phyloP scores from a whole-genome alignment of 1,140 invertebrate species.

The Drosophila tsacasi region DNA sequence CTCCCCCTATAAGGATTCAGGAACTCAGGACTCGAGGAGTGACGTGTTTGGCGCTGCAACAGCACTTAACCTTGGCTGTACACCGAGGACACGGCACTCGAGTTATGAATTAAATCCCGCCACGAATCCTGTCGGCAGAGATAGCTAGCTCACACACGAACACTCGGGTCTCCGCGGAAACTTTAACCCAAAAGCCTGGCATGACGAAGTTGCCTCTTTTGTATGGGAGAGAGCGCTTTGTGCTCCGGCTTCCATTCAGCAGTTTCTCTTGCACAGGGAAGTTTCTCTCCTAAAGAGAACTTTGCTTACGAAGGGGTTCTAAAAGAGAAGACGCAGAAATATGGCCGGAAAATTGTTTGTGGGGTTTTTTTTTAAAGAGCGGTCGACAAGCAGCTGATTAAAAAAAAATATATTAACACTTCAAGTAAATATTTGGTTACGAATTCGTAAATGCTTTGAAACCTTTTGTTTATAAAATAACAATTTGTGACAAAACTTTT shows the following conservation, averaged over 20 bases:
- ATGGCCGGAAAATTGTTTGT: conserved; percentile 23
- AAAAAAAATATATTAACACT: no score
- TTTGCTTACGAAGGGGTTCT: neutral
- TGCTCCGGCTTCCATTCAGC: conserved; percentile 63
- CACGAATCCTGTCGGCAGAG: conserved; percentile 57
- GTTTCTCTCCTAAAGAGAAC: conserved; percentile 19
- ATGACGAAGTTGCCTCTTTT: conserved; percentile 15
- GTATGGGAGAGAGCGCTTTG: conserved; percentile 27
- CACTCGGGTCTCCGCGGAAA: conserved; percentile 44
- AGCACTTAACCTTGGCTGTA: conserved; percentile 79
- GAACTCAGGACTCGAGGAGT: conserved; percentile 45
- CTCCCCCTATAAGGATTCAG: conserved; percentile 19
- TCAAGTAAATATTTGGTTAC: no score
- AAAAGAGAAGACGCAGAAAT: conserved; percentile 5
- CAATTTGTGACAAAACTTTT: no score
- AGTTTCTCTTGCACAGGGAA: conserved; percentile 23
- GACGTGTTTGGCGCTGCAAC: conserved; percentile 66
- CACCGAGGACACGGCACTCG: conserved; percentile 78
- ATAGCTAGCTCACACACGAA: conserved; percentile 29
- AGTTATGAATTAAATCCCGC: conserved; percentile 80
- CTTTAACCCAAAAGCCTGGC: conserved; percentile 63
- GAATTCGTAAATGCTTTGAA: no score
- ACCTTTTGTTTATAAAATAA: no score
- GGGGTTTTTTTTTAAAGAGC: conserved; percentile 1
- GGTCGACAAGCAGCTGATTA: neutral